phyloP scores from a whole-genome alignment of 1,140 invertebrate genomes.

The Oryctes rhinoceros region DNA sequence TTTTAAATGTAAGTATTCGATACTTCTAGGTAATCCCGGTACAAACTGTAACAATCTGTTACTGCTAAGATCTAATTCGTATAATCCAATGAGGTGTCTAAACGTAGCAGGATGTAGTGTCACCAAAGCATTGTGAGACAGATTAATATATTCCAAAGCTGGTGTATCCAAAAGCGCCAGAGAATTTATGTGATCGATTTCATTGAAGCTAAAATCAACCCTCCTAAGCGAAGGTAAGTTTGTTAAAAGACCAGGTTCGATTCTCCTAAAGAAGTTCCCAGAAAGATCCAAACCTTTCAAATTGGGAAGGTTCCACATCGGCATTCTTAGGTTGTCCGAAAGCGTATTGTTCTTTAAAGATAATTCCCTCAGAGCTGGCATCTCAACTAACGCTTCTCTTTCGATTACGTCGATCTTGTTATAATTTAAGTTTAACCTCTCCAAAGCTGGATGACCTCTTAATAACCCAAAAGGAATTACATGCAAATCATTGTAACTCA shows the following conservation, averaged over 20 bases:
- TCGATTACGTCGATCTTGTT: conserved; percentile 79
- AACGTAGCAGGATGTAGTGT: conserved; percentile 78
- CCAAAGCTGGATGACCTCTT: conserved; percentile 78
- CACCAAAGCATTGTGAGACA: conserved; percentile 76
- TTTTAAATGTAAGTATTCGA: conserved; percentile 80
- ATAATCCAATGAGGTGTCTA: conserved; percentile 70
- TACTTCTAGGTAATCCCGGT: conserved; percentile 75
- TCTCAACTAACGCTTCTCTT: conserved; percentile 77
- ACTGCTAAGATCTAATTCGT: conserved; percentile 79
- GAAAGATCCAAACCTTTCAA: conserved; percentile 85
- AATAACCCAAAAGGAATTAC: conserved; percentile 79
- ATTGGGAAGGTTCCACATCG: conserved; percentile 82
- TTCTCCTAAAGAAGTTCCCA: conserved; percentile 74
- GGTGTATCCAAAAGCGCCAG: conserved; percentile 76
- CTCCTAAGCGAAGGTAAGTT: conserved; percentile 79
- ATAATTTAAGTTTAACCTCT: conserved; percentile 81
- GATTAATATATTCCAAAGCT: conserved; percentile 78
- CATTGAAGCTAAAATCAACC: conserved; percentile 82
- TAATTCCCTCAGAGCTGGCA: conserved; percentile 83
- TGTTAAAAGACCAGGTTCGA: conserved; percentile 75
- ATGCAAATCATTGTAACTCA: conserved; percentile 77
- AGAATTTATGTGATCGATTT: conserved; percentile 74
- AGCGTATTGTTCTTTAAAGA: conserved; percentile 82
- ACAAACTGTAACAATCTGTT: conserved; percentile 78
- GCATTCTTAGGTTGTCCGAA: conserved; percentile 62